Conservation (phyloP, 1,140 invertebrate genomes). For the Colletes gigas region DNA sequence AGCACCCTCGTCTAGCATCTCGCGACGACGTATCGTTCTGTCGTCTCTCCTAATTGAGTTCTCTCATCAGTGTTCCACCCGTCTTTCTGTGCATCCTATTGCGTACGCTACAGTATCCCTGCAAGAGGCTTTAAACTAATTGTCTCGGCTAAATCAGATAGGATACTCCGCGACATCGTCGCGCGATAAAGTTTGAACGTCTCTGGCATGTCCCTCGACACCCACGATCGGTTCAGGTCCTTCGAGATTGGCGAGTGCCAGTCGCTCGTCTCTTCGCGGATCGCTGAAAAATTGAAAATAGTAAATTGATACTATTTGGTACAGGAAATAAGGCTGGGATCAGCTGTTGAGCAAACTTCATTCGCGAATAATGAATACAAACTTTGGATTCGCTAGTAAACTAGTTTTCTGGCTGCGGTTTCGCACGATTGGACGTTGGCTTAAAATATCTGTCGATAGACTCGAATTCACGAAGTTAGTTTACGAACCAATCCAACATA, state of each 20-base stretch:
- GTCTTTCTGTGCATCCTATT: neutral
- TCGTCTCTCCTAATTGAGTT: slow-evolving; percentile 20
- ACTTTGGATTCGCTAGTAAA: too few species aligned
- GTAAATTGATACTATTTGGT: too few species aligned
- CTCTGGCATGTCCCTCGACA: neutral
- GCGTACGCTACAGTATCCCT: neutral
- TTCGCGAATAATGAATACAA: too few species aligned
- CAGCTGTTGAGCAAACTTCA: too few species aligned
- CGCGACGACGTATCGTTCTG: neutral
- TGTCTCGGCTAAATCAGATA: neutral
- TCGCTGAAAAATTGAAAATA: too few species aligned
- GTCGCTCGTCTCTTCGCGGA: neutral
- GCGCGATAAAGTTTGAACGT: neutral
- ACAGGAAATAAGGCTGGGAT: too few species aligned
- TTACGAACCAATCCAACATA: too few species aligned
- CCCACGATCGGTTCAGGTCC: neutral
- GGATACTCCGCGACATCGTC: neutral
- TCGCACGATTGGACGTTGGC: too few species aligned
- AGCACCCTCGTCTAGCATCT: neutral
- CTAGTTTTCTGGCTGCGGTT: too few species aligned
- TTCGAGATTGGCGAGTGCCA: neutral
- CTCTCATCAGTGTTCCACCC: neutral
- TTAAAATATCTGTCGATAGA: too few species aligned
- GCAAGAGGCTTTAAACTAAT: slow-evolving; percentile 14
- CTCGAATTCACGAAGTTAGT: too few species aligned